Conservation (phyloP, 2,113 vertebrate species). For the Aspidoscelis tigris region DNA sequence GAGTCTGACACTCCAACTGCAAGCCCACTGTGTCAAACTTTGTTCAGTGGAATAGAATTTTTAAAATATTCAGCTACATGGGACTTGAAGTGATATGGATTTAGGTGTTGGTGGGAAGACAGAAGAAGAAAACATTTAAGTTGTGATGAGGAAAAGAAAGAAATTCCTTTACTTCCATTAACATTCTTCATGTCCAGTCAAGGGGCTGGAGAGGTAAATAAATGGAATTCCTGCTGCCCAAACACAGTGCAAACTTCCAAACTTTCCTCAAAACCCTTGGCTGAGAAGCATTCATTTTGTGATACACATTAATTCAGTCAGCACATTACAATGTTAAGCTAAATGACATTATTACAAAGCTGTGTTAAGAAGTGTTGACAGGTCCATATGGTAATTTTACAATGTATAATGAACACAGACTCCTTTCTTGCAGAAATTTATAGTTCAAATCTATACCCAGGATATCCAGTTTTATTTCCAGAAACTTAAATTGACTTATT, state of each 20-base stretch:
- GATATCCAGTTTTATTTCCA: constrained; percentile 89
- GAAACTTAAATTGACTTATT: constrained; percentile 96
- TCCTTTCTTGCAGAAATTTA: constrained; percentile 89
- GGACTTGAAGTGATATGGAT: not conserved
- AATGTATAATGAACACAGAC: constrained; percentile 95
- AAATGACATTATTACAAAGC: constrained; percentile 98
- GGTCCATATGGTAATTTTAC: constrained; percentile 98
- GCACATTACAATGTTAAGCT: constrained; percentile 94
- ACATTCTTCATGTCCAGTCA: constrained; percentile 32
- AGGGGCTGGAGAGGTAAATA: constrained; percentile 49
- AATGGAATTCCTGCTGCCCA: constrained; percentile 71
- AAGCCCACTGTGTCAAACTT: not conserved
- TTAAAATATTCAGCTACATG: not conserved
- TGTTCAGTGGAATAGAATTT: not conserved
- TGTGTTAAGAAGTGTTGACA: constrained; percentile 97
- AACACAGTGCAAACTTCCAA: constrained; percentile 81
- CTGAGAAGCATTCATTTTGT: constrained; percentile 87
- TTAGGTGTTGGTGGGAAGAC: not conserved
- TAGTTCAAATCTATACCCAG: constrained; percentile 90
- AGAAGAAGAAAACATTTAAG: not conserved
- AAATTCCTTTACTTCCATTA: not conserved
- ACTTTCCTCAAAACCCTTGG: constrained; percentile 79
- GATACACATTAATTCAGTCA: constrained; percentile 89
- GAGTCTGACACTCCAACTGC: too few relatives aligned
- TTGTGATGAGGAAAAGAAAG: constrained; percentile 9